Evolutionary conservation across 2,888 invertebrate species (phyloP).

Genomic region (Lasioglossum zephyrum): DNA sequence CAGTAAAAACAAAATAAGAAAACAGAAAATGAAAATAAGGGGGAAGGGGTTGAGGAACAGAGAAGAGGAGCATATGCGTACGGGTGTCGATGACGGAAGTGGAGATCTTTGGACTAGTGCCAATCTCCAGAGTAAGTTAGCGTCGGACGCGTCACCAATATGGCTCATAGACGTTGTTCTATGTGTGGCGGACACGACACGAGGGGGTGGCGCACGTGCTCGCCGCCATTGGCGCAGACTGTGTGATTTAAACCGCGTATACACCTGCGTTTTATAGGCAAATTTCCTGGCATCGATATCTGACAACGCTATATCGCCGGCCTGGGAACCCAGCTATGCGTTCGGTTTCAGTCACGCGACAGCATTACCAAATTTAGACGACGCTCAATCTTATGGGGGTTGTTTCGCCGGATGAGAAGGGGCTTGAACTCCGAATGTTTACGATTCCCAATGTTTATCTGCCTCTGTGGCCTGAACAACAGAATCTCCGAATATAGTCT

Average conservation of each 20-base stretch:
- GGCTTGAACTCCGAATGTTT: background rate
- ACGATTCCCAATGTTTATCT: conserved; percentile 36
- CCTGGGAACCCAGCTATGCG: conserved; percentile 24
- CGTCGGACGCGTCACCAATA: conserved; percentile 63
- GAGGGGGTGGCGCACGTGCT: conserved; percentile 8
- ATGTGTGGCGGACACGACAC: conserved; percentile 19
- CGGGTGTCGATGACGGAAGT: conserved; percentile 29
- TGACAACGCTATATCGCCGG: conserved; percentile 30
- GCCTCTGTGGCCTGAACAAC: background rate
- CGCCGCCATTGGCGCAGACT: conserved; percentile 35
- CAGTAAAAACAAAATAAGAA: background rate
- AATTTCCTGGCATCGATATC: conserved; percentile 59
- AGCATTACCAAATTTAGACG: conserved; percentile 15
- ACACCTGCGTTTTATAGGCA: conserved; percentile 54
- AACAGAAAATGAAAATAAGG: background rate
- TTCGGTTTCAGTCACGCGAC: conserved; percentile 40
- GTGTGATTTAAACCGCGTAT: conserved; percentile 52
- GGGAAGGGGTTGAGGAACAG: background rate
- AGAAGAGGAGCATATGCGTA: conserved; percentile 28
- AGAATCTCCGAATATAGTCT: background rate
- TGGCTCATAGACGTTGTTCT: conserved; percentile 20
- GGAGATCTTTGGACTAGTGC: conserved; percentile 69
- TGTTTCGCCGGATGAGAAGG: background rate
- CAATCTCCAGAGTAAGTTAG: conserved; percentile 75
- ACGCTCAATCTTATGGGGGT: conserved; percentile 5